Evolutionary conservation across 2,113 vertebrate species (phyloP).

Genomic region (Notarius quadriscutis): DNA sequence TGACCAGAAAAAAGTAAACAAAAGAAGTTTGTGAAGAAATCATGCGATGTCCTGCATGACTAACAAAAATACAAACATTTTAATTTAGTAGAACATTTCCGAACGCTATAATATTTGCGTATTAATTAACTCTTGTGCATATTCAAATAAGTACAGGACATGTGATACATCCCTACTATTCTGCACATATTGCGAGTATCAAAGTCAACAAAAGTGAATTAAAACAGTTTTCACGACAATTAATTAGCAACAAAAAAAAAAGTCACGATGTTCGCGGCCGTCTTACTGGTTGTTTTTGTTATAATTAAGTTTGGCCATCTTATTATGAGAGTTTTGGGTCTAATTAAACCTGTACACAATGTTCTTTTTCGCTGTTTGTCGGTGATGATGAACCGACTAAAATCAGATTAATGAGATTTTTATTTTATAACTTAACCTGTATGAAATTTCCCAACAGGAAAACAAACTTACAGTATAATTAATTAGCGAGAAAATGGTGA

Average conservation of each 20-base stretch:
- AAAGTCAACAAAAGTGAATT: not conserved
- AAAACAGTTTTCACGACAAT: not conserved
- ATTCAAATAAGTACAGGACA: no score
- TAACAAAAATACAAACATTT: no score
- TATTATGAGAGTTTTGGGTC: not conserved
- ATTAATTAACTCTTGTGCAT: not conserved
- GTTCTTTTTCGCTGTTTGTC: not conserved
- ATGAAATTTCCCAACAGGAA: constrained; percentile 5
- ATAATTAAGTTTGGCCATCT: not conserved
- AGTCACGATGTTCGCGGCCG: not conserved
- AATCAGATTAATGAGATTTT: not conserved
- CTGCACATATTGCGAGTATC: not conserved
- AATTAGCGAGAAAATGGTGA: not conserved
- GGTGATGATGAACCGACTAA: not conserved
- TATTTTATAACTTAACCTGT: not conserved
- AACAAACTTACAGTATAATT: constrained; percentile 20
- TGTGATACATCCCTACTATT: not conserved
- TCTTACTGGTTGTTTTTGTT: not conserved
- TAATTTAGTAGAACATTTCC: no score
- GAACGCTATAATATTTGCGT: not conserved
- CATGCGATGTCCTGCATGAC: no score
- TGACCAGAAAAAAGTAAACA: no score
- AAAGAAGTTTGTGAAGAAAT: no score
- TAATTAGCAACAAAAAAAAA: not conserved
- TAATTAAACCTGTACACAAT: not conserved